Percentiles rank a stretch among this genome's conserved stretches.
Evolutionary conservation across 2,113 vertebrate genomes (phyloP).

Genomic region (Hippocampus zosterae): DNA sequence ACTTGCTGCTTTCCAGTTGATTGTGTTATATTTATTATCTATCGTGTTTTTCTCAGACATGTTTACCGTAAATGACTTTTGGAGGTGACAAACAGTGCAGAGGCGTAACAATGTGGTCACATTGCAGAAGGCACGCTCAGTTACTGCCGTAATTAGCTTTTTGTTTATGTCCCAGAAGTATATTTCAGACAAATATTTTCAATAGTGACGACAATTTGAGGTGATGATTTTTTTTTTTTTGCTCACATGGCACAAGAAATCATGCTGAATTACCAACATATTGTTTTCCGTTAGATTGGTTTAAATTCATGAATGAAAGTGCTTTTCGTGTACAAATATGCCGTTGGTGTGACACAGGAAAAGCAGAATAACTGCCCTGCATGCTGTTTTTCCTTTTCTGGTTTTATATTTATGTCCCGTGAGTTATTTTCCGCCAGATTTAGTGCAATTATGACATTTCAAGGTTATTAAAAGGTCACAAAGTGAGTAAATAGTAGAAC

Average conservation of each 20-base stretch:
- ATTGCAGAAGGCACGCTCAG: background rate
- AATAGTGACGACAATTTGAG: background rate
- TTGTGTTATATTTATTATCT: background rate
- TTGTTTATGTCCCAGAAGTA: background rate
- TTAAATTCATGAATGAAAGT: background rate
- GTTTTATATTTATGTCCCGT: background rate
- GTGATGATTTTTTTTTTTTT: background rate
- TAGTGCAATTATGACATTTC: background rate
- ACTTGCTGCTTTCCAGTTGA: background rate
- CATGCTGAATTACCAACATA: no score
- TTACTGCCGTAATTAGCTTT: background rate
- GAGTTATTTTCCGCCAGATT: background rate
- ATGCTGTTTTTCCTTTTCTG: background rate
- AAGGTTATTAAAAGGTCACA: background rate
- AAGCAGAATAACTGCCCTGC: background rate
- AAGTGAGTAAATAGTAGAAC: no score
- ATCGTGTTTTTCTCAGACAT: background rate
- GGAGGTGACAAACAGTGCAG: background rate
- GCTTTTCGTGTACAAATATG: background rate
- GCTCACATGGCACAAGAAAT: background rate
- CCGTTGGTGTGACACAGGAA: background rate
- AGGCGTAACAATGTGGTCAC: background rate
- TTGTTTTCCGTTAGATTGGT: no score
- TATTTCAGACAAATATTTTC: background rate
- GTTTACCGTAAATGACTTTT: background rate